A percentile compares a stretch with the other conserved stretches of the same genome.
phyloP scores from a whole-genome alignment of 2,797 vertebrate species.

The Tokudaia tokunoshimensis region DNA sequence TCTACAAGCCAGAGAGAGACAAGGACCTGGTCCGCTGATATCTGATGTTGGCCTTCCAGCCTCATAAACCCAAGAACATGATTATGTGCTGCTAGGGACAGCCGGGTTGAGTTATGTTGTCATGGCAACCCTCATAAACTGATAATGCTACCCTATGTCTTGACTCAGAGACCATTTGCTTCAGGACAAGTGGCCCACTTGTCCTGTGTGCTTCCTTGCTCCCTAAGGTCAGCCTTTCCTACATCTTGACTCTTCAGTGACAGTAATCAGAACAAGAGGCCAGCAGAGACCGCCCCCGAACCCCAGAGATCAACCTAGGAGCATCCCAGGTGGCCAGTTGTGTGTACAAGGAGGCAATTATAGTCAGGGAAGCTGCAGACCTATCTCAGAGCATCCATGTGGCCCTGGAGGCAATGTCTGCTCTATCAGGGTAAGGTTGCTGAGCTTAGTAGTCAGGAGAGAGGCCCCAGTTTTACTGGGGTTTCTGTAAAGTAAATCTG shows the following conservation, averaged over 20 bases:
- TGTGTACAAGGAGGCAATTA: rapidly evolving
- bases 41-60: not conserved
- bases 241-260: not conserved
- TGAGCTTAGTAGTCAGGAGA: not conserved
- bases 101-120: not conserved
- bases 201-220: not conserved
- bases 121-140: not conserved
- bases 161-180: not conserved
- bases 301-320: not conserved
- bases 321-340: not conserved
- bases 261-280: not conserved
- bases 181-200: not conserved
- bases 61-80: not conserved
- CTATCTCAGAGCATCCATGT: not conserved
- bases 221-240: not conserved
- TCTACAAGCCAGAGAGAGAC: not conserved
- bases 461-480: not conserved
- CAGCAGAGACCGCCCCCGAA: too few relatives aligned
- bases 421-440: not conserved
- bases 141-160: not conserved
- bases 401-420: rapidly evolving
- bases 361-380: not conserved
- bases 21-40: not conserved
- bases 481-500: not conserved
- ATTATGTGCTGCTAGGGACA: not conserved